Conservation (phyloP, 2,797 vertebrate species). For the Hylomyscus alleni region DNA sequence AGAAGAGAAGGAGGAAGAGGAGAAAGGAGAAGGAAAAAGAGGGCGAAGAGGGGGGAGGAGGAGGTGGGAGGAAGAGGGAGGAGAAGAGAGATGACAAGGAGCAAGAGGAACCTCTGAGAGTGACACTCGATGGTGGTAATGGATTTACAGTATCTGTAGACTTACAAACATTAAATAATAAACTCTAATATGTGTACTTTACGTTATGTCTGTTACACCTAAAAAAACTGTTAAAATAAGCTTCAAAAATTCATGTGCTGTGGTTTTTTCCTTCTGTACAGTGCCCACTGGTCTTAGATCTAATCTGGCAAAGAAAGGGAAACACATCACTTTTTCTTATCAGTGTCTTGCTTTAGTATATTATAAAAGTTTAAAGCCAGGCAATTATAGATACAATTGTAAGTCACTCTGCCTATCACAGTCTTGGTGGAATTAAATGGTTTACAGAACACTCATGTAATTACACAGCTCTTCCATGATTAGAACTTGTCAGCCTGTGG, state of each 20-base stretch:
- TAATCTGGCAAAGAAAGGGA: background rate
- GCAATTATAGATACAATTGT: background rate
- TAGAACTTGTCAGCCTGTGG: background rate
- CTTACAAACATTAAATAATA: background rate
- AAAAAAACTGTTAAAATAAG: conserved; percentile 22
- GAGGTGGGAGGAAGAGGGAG: accelerated
- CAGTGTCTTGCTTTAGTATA: background rate
- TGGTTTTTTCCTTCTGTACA: conserved; percentile 7
- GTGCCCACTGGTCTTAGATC: background rate
- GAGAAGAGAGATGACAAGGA: background rate
- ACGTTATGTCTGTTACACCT: too few species aligned
- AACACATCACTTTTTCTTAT: background rate
- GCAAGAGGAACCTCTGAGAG: background rate
- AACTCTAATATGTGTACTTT: background rate
- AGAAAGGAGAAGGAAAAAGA: too few species aligned
- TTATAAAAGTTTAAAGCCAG: background rate
- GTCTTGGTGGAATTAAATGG: background rate
- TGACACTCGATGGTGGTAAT: background rate
- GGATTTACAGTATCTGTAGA: background rate
- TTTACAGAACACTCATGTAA: background rate
- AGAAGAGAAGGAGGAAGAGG: too few species aligned
- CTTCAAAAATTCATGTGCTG: background rate
- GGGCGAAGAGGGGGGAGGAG: accelerated
- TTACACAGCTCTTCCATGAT: background rate
- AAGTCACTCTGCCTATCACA: background rate